phyloP scores from a whole-genome alignment of 2,888 invertebrate species.

The Gortyna flavago region DNA sequence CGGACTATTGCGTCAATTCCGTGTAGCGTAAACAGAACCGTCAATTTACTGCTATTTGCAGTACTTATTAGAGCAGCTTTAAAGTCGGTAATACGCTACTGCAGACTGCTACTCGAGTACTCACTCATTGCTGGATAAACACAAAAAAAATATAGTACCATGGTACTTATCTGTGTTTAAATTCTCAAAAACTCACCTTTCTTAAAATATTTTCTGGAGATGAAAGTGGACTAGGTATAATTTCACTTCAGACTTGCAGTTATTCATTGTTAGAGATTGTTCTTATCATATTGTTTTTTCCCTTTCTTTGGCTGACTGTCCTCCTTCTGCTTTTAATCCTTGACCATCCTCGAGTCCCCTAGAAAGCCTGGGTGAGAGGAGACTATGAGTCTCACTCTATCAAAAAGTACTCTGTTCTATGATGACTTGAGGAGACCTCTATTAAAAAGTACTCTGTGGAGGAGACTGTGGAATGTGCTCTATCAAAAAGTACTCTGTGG shows the following conservation, averaged over 20 bases:
- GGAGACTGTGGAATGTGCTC: no score
- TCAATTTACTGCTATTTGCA: slow-evolving; percentile 12
- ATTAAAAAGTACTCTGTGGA: no score
- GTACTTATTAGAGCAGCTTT: no score
- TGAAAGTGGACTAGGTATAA: slow-evolving; percentile 5
- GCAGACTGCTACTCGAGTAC: not conserved
- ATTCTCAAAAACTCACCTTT: slow-evolving; percentile 21
- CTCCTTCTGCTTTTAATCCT: not conserved
- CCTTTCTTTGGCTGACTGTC: slow-evolving; percentile 58
- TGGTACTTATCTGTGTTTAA: no score
- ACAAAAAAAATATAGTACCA: no score
- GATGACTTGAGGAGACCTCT: no score
- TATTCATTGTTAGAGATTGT: not conserved
- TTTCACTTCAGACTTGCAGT: not conserved
- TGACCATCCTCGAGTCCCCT: not conserved
- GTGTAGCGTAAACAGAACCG: slow-evolving; percentile 37
- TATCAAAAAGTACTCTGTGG: no score
- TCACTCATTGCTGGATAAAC: not conserved
- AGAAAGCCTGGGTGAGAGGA: not conserved
- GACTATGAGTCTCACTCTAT: no score
- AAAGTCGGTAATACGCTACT: no score
- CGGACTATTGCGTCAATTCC: slow-evolving; percentile 26
- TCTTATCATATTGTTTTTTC: slow-evolving; percentile 25
- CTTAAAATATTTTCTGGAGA: slow-evolving; percentile 12
- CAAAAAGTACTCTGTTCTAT: no score